Percentiles rank a stretch among this genome's conserved stretches.
These are phyloP conservation scores for Gisinianus flammeolus DNA, from an alignment of 2,888 invertebrate genomes.

Conservation along the genomic window DNA sequence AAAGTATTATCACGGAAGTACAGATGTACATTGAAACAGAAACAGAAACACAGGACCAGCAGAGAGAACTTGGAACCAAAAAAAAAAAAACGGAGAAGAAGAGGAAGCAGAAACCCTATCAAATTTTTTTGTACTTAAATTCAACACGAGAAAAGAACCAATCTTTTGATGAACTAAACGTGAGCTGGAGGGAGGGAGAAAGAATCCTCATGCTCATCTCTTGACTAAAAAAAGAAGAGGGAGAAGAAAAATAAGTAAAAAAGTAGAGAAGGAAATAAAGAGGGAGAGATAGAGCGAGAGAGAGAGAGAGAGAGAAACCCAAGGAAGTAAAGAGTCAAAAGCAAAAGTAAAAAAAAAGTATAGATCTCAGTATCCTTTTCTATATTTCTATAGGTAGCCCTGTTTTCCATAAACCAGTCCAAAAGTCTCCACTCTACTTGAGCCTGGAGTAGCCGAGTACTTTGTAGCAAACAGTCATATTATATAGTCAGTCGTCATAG, in stretches of 20 bases:
- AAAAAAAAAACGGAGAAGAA: not conserved
- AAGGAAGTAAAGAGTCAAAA: not conserved
- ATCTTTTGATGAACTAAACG: constrained; percentile 17
- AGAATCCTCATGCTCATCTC: not conserved
- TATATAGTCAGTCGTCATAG: no score
- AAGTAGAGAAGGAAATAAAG: no score
- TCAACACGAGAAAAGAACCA: constrained; percentile 6
- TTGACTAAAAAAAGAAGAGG: no score
- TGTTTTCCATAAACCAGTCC: not conserved
- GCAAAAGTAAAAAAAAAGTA: not conserved
- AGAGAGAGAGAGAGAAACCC: no score
- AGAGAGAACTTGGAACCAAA: not conserved
- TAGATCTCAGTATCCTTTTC: not conserved
- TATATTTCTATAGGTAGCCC: not conserved
- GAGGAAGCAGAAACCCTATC: constrained; percentile 2
- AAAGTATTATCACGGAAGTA: no score
- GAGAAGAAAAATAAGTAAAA: no score
- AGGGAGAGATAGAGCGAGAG: no score
- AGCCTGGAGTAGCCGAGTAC: not conserved
- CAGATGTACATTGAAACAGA: not conserved
- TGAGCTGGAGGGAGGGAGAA: constrained; percentile 5
- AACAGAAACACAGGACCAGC: not conserved
- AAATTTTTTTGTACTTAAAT: not conserved
- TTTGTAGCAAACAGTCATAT: not conserved
- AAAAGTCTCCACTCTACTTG: not conserved